These are phyloP conservation scores for Lucinisca nassula DNA, from an alignment of 2,888 invertebrate genomes.

Conservation along the genomic window DNA sequence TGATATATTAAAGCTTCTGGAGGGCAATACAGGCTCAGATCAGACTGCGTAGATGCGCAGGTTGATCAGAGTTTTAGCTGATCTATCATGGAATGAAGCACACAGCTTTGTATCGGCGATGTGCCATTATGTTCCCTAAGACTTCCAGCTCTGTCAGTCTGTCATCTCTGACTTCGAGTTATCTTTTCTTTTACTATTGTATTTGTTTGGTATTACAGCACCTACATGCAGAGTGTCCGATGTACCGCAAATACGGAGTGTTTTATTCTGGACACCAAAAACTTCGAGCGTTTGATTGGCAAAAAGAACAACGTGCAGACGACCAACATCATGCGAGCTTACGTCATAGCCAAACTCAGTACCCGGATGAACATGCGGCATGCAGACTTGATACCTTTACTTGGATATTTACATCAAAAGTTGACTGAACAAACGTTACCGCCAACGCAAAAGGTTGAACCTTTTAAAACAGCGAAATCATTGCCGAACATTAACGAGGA, in stretches of 20 bases:
- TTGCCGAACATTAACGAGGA: constrained; percentile 79
- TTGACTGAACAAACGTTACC: constrained; percentile 78
- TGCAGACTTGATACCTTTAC: constrained; percentile 80
- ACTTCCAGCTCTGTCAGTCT: too few relatives aligned
- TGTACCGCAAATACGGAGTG: constrained; percentile 84
- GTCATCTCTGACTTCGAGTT: too few relatives aligned
- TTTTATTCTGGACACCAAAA: constrained; percentile 85
- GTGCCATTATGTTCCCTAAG: too few relatives aligned
- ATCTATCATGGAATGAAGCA: too few relatives aligned
- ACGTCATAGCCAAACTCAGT: constrained; percentile 79
- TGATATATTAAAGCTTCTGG: too few relatives aligned
- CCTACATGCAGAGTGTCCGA: constrained; percentile 84
- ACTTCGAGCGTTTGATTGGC: constrained; percentile 84
- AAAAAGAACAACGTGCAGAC: constrained; percentile 80
- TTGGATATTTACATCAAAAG: constrained; percentile 80
- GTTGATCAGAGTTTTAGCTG: too few relatives aligned
- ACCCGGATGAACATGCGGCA: constrained; percentile 76
- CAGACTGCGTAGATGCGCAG: too few relatives aligned
- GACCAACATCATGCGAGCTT: constrained; percentile 77
- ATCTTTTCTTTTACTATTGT: too few relatives aligned
- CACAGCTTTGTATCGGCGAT: too few relatives aligned
- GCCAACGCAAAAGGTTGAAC: constrained; percentile 70
- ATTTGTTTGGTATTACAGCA: constrained; percentile 79
- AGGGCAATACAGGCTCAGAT: too few relatives aligned
- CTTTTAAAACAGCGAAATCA: constrained; percentile 78